A percentile compares a stretch with the other conserved stretches of the same genome.
These are phyloP conservation scores for Loripinus fragilis DNA, from an alignment of 2,888 invertebrate genomes.

Conservation along the genomic window DNA sequence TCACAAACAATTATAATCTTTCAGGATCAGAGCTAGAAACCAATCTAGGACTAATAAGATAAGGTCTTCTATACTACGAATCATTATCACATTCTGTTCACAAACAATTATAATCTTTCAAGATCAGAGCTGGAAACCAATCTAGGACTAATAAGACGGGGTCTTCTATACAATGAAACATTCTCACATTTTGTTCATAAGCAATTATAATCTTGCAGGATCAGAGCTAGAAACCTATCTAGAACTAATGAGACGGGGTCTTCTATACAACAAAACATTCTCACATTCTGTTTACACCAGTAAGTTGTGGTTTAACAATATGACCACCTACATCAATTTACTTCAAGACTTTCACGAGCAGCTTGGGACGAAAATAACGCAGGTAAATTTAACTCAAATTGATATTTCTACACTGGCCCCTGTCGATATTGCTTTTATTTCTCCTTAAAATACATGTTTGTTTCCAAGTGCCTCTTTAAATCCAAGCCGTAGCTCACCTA, in stretches of 20 bases:
- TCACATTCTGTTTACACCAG: neutral
- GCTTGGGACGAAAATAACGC: neutral
- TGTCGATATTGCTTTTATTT: too few relatives aligned
- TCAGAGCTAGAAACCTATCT: neutral
- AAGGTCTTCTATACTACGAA: too few relatives aligned
- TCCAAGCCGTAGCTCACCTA: too few relatives aligned
- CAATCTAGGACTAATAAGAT: too few relatives aligned
- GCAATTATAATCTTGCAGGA: too few relatives aligned
- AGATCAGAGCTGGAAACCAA: neutral
- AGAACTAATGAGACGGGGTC: neutral
- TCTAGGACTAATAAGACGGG: neutral
- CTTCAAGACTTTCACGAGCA: neutral
- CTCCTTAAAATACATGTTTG: too few relatives aligned
- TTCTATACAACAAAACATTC: neutral
- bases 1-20: too few relatives aligned
- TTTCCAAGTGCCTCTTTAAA: too few relatives aligned
- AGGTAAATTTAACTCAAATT: neutral
- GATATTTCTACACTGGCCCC: too few relatives aligned
- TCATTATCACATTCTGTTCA: too few relatives aligned
- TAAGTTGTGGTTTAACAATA: slow-evolving; percentile 10
- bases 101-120: too few relatives aligned
- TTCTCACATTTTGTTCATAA: neutral
- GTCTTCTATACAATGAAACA: neutral
- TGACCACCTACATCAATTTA: neutral
- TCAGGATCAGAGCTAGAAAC: too few relatives aligned